These are phyloP conservation scores for Galbula dea DNA, from an alignment of 2,113 vertebrate genomes.

Conservation along the genomic window DNA sequence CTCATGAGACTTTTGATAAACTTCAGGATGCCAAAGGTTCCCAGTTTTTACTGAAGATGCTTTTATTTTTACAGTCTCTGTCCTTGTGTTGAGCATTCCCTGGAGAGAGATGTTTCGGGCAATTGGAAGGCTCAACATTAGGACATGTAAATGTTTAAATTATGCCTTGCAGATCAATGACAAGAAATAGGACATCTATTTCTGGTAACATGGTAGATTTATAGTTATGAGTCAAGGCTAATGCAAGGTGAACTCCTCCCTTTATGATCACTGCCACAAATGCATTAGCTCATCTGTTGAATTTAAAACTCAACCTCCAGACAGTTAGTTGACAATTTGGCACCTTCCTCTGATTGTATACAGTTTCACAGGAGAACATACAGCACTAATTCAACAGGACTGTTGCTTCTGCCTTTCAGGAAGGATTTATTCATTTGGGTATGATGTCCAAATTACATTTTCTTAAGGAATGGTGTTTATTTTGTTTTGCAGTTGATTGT, in stretches of 20 bases:
- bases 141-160: slow-evolving; percentile 70
- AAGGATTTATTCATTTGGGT: slow-evolving; percentile 50
- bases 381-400: slow-evolving; percentile 20
- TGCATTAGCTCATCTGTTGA: slow-evolving; percentile 62
- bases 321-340: slow-evolving; percentile 61
- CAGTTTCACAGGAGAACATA: slow-evolving; percentile 55
- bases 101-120: slow-evolving; percentile 24
- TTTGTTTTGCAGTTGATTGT: slow-evolving; percentile 12
- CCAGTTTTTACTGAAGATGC: neutral
- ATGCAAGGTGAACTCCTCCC: slow-evolving; percentile 68
- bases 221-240: slow-evolving; percentile 70
- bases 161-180: slow-evolving; percentile 68
- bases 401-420: slow-evolving; percentile 47
- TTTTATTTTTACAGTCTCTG: neutral
- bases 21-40: neutral
- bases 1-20: neutral
- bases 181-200: slow-evolving; percentile 76
- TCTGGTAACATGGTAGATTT: slow-evolving; percentile 72
- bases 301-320: slow-evolving; percentile 64
- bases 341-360: slow-evolving; percentile 52
- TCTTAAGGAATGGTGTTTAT: slow-evolving; percentile 7
- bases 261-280: slow-evolving; percentile 53
- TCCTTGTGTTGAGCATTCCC: neutral
- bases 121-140: slow-evolving; percentile 35
- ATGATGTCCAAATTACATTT: slow-evolving; percentile 22